Evolutionary conservation across 2,113 vertebrate genomes (phyloP).

Genomic region (Corapipo altera): DNA sequence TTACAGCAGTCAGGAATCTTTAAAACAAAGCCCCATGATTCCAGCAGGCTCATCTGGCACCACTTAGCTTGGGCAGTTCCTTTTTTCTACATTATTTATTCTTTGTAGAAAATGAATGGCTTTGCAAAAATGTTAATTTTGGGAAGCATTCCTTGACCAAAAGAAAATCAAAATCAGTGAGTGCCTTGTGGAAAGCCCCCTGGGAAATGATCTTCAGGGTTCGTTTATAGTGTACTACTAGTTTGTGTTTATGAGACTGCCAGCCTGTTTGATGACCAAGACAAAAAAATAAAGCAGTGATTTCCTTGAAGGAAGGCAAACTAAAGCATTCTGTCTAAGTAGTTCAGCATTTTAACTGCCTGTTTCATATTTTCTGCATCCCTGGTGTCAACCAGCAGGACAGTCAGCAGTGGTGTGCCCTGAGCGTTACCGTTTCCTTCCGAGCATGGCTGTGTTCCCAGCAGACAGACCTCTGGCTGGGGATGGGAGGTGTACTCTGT

Average conservation of each 20-base stretch:
- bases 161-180: slow-evolving; percentile 50
- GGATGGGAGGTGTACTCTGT: neutral
- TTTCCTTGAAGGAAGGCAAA: slow-evolving; percentile 40
- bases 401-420: neutral
- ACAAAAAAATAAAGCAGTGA: neutral
- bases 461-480: neutral
- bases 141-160: slow-evolving; percentile 38
- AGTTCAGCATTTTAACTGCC: neutral
- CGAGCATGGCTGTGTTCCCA: neutral
- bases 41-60: slow-evolving; percentile 65
- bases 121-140: slow-evolving; percentile 62
- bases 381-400: neutral
- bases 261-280: slow-evolving; percentile 18
- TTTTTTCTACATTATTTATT: slow-evolving; percentile 30
- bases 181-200: neutral
- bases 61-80: slow-evolving; percentile 30
- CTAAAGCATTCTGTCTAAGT: neutral
- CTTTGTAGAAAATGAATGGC: slow-evolving; percentile 63
- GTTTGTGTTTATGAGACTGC: slow-evolving; percentile 44
- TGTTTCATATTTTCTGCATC: neutral
- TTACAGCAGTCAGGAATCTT: slow-evolving; percentile 40
- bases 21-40: slow-evolving; percentile 53
- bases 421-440: neutral
- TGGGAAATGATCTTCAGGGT: slow-evolving; percentile 25
- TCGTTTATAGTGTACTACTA: neutral